Percentiles rank a stretch among this genome's conserved stretches.
Conservation (phyloP, 2,888 invertebrate genomes). For the Agrochola litura region DNA sequence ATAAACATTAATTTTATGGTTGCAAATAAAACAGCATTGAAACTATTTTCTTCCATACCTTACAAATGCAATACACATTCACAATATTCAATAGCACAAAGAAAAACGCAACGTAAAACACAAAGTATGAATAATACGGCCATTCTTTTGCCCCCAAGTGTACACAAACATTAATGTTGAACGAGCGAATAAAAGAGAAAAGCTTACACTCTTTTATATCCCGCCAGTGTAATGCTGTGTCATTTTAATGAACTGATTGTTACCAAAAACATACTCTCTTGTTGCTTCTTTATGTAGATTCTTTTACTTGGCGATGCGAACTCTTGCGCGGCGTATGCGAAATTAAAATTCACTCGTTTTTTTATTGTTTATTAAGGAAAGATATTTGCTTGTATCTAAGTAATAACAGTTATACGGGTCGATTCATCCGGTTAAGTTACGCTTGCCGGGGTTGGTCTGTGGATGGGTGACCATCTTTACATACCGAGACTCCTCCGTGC, state of each 20-base stretch:
- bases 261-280: conserved; percentile 26
- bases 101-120: conserved; percentile 1
- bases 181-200: conserved; percentile 60
- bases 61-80: conserved; percentile 19
- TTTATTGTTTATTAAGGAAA: neutral
- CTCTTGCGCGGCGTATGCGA: conserved; percentile 12
- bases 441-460: too few species aligned
- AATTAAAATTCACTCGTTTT: conserved; percentile 17
- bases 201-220: conserved; percentile 57
- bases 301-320: conserved; percentile 24
- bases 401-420: too few species aligned
- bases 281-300: conserved; percentile 20
- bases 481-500: too few species aligned
- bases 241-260: conserved; percentile 68
- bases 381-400: too few species aligned
- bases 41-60: neutral
- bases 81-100: neutral
- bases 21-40: neutral
- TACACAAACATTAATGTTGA: conserved; percentile 54
- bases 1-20: neutral
- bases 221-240: conserved; percentile 61
- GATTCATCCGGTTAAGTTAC: too few species aligned
- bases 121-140: conserved; percentile 17
- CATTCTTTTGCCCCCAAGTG: conserved; percentile 34
- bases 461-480: too few species aligned